These are phyloP conservation scores for Drosophila tanythrix DNA, from an alignment of 2,888 invertebrate genomes.

Conservation along the genomic window DNA sequence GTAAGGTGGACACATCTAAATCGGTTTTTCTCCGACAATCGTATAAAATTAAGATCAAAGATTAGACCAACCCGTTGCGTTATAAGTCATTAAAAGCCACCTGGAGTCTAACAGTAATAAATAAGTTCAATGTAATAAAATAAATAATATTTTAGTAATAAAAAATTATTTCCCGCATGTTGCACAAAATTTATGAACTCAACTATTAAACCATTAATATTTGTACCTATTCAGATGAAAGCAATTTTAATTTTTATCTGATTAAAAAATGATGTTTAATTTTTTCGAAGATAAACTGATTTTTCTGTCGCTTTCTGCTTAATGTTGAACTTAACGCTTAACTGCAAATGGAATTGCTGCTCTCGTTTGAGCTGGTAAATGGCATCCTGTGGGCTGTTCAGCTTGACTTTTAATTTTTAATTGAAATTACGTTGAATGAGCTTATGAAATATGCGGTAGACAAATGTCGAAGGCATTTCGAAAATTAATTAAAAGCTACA, in stretches of 20 bases:
- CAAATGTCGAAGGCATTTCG: slow-evolving; percentile 55
- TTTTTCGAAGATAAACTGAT: not conserved
- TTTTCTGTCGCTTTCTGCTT: not conserved
- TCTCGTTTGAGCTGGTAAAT: slow-evolving; percentile 24
- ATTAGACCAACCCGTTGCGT: not conserved
- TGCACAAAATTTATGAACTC: not conserved
- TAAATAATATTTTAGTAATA: not conserved
- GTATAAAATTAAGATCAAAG: not conserved
- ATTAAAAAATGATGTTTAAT: not conserved
- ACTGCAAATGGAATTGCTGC: slow-evolving; percentile 7
- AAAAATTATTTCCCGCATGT: not conserved
- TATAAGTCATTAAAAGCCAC: no score
- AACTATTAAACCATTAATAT: not conserved
- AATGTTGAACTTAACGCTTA: not conserved
- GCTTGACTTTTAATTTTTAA: slow-evolving; percentile 44
- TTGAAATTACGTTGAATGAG: slow-evolving; percentile 55
- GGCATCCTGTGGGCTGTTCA: slow-evolving; percentile 11
- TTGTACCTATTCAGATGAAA: not conserved
- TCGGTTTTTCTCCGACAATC: no score
- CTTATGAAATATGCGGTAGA: slow-evolving; percentile 53
- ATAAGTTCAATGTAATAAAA: no score
- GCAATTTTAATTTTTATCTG: not conserved
- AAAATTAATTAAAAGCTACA: slow-evolving; percentile 64
- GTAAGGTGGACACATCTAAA: not conserved
- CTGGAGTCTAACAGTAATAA: no score